Conservation (phyloP, 2,888 invertebrate genomes). For the Baronia brevicornis region DNA sequence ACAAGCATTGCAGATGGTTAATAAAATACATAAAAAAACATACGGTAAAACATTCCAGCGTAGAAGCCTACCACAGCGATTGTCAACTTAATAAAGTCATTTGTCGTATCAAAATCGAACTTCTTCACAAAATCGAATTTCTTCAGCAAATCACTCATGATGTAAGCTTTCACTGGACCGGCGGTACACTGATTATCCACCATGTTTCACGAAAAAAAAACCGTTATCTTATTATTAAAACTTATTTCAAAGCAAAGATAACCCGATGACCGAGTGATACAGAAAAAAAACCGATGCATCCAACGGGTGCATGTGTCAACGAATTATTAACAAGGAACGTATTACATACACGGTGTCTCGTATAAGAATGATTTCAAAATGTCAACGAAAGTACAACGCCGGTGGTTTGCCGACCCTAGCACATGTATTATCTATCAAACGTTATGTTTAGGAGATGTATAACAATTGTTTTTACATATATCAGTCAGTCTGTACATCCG, state of each 20-base stretch:
- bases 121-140: conserved; percentile 59
- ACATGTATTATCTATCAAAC: conserved; percentile 20
- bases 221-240: conserved; percentile 27
- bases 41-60: conserved; percentile 57
- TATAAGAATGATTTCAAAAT: conserved; percentile 29
- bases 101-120: conserved; percentile 51
- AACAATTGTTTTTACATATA: conserved; percentile 6
- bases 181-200: conserved; percentile 59
- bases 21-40: conserved; percentile 35
- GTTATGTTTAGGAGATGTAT: conserved; percentile 15
- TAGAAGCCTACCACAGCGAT: conserved; percentile 56
- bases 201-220: conserved; percentile 40
- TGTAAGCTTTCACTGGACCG: conserved; percentile 55
- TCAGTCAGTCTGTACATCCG: conserved; percentile 4
- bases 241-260: conserved; percentile 50
- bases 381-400: conserved; percentile 14
- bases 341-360: conserved; percentile 23
- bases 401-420: conserved; percentile 21
- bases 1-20: too few species aligned
- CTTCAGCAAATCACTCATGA: conserved; percentile 67
- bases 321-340: conserved; percentile 24
- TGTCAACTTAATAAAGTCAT: conserved; percentile 52
- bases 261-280: conserved; percentile 43
- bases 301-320: conserved; percentile 31
- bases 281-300: conserved; percentile 37